Conservation (phyloP, 2,797 vertebrate species). For the Acanthornis magna region DNA sequence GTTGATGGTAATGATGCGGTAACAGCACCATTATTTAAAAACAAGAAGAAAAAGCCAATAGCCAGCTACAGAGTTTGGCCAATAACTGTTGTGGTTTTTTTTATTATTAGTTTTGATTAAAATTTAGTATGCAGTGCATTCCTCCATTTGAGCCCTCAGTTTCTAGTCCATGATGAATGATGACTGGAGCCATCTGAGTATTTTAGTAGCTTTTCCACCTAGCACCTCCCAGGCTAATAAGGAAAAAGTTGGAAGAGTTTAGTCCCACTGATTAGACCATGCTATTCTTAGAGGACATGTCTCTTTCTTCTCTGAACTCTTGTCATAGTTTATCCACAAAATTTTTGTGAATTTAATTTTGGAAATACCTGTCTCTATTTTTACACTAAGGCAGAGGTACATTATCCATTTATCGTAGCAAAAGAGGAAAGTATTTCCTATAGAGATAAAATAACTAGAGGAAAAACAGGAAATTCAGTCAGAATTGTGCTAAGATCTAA, state of each 20-base stretch:
- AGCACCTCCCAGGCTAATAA: background rate
- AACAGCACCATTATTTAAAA: background rate
- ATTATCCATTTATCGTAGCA: background rate
- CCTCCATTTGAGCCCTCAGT: background rate
- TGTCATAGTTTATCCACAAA: background rate
- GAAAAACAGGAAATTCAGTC: background rate
- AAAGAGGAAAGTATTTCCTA: background rate
- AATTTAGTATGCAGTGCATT: background rate
- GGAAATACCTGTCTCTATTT: background rate
- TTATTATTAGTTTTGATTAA: background rate
- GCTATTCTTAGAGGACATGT: background rate
- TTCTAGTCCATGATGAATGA: background rate
- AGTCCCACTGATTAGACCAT: background rate
- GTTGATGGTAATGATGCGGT: background rate
- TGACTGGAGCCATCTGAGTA: background rate
- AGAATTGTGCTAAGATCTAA: background rate
- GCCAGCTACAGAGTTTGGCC: background rate
- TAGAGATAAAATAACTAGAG: background rate
- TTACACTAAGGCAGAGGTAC: background rate
- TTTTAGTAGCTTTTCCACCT: background rate
- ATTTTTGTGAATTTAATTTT: background rate
- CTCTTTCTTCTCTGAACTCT: background rate
- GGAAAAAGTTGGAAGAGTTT: background rate
- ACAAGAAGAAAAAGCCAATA: background rate
- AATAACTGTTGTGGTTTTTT: accelerated